Evolutionary conservation across 1,140 invertebrate genomes (phyloP), one percentile per base, ranked within the genome.

Genomic region (Pygmarrhopalites habei): DNA sequence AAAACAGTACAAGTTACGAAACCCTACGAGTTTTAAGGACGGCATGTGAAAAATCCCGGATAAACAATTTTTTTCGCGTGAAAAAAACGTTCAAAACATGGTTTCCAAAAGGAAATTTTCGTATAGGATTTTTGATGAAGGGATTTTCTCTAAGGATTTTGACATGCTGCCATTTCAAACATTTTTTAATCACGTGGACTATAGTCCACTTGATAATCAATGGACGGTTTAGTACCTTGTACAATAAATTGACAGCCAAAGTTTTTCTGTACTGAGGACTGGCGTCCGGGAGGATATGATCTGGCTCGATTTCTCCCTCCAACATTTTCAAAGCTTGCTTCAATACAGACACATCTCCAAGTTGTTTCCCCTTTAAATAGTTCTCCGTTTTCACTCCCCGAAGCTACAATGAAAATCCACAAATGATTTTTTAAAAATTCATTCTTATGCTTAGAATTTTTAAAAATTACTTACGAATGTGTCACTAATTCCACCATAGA

Each of bases 401-500:
- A 30, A 29, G 19, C 62, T 68, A 19, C 76, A 0, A 84, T 80
- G 1, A 80, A 79, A n/a, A 82, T 78, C 72, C 88, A 82, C 0
- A 82, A 25, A 23, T 26, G n/a, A 57, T 32, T n/a, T 14, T 32
- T 43, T 17, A 58, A 35, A 1, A 15, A 25, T 43, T 12, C 15
- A 43, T 41, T 3, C 1, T 14, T 26, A 14, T 1, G 26, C 10
- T 41, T 43, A 26, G 19, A 25, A 58, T 35, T 43, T 29, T 46
- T 39, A 15, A 25, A 7, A 28, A 0, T 30, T 0, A 29, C 12
- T 56, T 44, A 72, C 80, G 71, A 90, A 90, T 7, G 81, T 72
- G 1, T 81, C 77, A 63, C 79, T 80, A 53, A 92, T 88, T 41
- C 86, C 87, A 1, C 88, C 86, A 69, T 79, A 86, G 12, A 84